A percentile compares a stretch with the other conserved stretches of the same genome.
Conservation (phyloP, 2,797 vertebrate genomes). For the Enoplosus armatus region DNA sequence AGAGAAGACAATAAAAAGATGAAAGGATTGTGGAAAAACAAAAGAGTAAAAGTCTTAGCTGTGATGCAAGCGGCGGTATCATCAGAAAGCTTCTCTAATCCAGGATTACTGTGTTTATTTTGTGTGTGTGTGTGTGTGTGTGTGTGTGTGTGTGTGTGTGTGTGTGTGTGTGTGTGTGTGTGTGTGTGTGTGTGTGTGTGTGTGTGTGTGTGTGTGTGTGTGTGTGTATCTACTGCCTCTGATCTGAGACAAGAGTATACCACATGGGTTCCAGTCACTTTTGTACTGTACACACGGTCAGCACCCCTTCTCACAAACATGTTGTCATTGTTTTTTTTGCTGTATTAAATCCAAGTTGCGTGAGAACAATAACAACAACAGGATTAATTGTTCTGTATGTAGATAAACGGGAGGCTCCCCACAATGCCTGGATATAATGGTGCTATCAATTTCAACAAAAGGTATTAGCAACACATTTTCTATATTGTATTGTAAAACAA, state of each 20-base stretch:
- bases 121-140: conserved; percentile 53
- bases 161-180: conserved; percentile 35
- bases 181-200: conserved; percentile 58
- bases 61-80: conserved; percentile 73
- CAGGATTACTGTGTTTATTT: conserved; percentile 78
- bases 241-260: conserved; percentile 54
- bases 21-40: conserved; percentile 76
- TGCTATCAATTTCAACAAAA: conserved; percentile 40
- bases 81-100: conserved; percentile 81
- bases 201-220: conserved; percentile 31
- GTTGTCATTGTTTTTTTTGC: conserved; percentile 66
- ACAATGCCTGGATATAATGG: conserved; percentile 23
- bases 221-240: conserved; percentile 45
- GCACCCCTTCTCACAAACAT: conserved; percentile 68
- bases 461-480: conserved; percentile 20
- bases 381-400: conserved; percentile 60
- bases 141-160: conserved; percentile 17
- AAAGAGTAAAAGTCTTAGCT: conserved; percentile 78
- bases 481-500: conserved; percentile 19
- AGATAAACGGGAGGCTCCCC: conserved; percentile 49
- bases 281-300: conserved; percentile 40
- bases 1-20: conserved; percentile 73
- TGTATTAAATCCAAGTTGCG: conserved; percentile 42
- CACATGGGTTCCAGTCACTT: conserved; percentile 72
- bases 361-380: conserved; percentile 62